Base-by-base conservation (phyloP, 2,888 invertebrate genomes). In the Magallana nippona region DNA sequence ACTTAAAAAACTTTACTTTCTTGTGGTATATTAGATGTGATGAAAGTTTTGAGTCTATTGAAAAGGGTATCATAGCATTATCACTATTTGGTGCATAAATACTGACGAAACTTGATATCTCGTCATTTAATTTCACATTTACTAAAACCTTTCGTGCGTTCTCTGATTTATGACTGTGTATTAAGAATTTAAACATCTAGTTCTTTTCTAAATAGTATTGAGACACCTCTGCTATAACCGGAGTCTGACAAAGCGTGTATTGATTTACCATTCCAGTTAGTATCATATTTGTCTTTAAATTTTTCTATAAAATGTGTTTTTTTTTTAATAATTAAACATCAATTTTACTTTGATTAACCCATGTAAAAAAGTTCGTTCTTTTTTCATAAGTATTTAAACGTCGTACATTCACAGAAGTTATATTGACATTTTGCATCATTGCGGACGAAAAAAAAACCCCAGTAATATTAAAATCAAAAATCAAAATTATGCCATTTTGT, bases 171-270 rank as follows among this genome's bases (percentile, higher is more conserved):
- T n/a, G n/a, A n/a, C n/a, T 60, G n/a, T 60, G 8, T 60, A 60
- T 60, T 60, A 60, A 60, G 58, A 13, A 60, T 60, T n/a, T 60
- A 5, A n/a, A n/a, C 58, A 60, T 60, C n/a, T n/a, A 60, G 13
- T n/a, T 60, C 58, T 60, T n/a, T 60, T n/a, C 58, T 8, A 60
- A 60, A 60, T 13, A 60, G 15, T 60, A 60, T 60, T 8, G 1
- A 60, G n/a, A 60, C 58, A 17, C 13, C 58, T 60, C 58, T 60
- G 17, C 58, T 60, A 13, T 60, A 60, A n/a, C 17, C 15, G 5
- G 58, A 60, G n/a, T 60, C 58, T n/a, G 58, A 60, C 15, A 60
- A 60, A 60, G 58, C 58, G n/a, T 60, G 58, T 60, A 60, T 60
- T 5, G 58, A 60, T 60, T 15, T 60, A 60, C 58, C n/a, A 32